Percentiles rank a stretch among this genome's conserved stretches.
These are phyloP conservation scores for Neoascia interrupta DNA, from an alignment of 2,888 invertebrate genomes.

Conservation along the genomic window DNA sequence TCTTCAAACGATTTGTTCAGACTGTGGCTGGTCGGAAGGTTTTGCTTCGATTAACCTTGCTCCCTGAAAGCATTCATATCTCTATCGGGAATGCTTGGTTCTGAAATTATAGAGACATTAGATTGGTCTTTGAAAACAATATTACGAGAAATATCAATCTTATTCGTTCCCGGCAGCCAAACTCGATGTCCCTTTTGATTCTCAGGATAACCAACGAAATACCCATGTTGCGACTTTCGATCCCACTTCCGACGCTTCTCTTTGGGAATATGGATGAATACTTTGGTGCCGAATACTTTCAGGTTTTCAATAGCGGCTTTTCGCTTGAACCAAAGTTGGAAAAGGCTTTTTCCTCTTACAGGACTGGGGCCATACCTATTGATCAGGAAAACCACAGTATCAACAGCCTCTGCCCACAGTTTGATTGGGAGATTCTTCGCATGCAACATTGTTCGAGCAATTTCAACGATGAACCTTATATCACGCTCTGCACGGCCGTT, in stretches of 20 bases:
- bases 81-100: no score
- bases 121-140: background rate
- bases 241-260: conserved; percentile 74
- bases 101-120: no score
- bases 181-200: conserved; percentile 71
- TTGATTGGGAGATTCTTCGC: conserved; percentile 66
- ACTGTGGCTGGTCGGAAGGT: no score
- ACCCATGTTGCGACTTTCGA: conserved; percentile 70
- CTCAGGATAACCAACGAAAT: conserved; percentile 74
- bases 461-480: conserved; percentile 74
- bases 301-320: no score
- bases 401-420: conserved; percentile 77
- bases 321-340: conserved; percentile 71
- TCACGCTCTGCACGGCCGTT: conserved; percentile 76
- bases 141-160: background rate
- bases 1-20: no score
- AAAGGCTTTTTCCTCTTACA: conserved; percentile 70
- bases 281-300: conserved; percentile 75
- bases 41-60: no score
- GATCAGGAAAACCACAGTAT: conserved; percentile 73
- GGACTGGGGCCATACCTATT: conserved; percentile 73
- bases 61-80: background rate
- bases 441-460: conserved; percentile 71
- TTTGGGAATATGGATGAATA: conserved; percentile 71
- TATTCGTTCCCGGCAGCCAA: conserved; percentile 17